A percentile compares a stretch with the other conserved stretches of the same genome.
These are phyloP conservation scores for Hydropsyche tenuis DNA, from an alignment of 1,140 invertebrate species.

Conservation along the genomic window DNA sequence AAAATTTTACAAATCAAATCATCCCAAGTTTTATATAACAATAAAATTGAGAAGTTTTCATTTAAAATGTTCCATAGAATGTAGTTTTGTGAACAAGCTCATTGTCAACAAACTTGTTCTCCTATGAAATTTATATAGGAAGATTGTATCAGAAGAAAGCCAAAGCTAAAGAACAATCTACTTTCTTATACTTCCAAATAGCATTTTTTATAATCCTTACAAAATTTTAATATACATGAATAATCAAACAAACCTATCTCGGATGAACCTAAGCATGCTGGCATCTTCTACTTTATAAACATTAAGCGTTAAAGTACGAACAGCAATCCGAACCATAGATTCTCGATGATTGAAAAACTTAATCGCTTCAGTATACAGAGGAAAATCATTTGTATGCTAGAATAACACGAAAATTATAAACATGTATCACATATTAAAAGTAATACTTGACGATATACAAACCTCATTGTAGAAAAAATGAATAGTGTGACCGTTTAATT, in stretches of 20 bases:
- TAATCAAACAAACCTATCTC: constrained; percentile 70
- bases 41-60: too few species aligned
- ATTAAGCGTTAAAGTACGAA: constrained; percentile 95
- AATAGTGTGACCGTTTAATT: constrained; percentile 98
- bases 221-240: constrained; percentile 15
- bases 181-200: constrained; percentile 32
- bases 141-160: constrained; percentile 31
- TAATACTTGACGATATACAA: constrained; percentile 53
- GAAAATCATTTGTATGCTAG: constrained; percentile 98
- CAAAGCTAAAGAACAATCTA: constrained; percentile 16
- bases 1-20: constrained; percentile 13
- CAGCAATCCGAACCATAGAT: constrained; percentile 98
- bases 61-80: constrained; percentile 14
- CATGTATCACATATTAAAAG: not conserved
- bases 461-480: constrained; percentile 99
- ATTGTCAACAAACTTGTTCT: constrained; percentile 20
- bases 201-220: not conserved
- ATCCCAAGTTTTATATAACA: not conserved
- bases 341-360: constrained; percentile 99
- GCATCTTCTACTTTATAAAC: constrained; percentile 95
- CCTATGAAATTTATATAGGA: constrained; percentile 10
- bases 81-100: constrained; percentile 25
- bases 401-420: constrained; percentile 55
- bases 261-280: constrained; percentile 95
- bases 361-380: constrained; percentile 97